phyloP scores from a whole-genome alignment of 2,113 vertebrate genomes.

The Hipposideros armiger region DNA sequence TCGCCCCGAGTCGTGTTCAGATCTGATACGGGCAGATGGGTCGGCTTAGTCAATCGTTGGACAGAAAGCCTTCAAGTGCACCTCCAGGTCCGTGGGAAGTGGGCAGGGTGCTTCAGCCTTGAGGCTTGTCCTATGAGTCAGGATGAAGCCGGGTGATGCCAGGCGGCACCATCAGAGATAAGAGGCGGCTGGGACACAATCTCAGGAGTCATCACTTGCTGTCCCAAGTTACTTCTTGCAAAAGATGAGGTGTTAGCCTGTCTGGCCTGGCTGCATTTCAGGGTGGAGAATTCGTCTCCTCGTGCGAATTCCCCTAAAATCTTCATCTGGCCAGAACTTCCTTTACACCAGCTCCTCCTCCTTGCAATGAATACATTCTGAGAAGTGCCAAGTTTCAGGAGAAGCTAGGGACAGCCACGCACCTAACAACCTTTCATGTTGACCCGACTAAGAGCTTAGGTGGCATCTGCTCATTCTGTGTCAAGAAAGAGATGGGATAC shows the following conservation, averaged over 20 bases:
- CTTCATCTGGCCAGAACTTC: background rate
- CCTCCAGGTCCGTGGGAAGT: constrained; percentile 5
- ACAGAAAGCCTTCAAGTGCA: background rate
- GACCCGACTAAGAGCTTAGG: fast-evolving
- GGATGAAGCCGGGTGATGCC: background rate
- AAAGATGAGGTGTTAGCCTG: background rate
- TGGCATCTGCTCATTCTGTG: too few relatives aligned
- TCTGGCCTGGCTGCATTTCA: background rate
- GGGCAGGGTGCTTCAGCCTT: background rate
- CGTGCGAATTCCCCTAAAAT: background rate
- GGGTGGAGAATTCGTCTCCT: fast-evolving
- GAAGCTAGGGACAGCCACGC: background rate
- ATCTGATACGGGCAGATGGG: background rate
- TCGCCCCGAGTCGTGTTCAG: background rate
- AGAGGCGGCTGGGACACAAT: background rate
- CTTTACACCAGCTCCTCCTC: background rate
- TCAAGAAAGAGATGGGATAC: background rate
- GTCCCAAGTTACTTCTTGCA: constrained; percentile 69
- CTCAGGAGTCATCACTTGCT: background rate
- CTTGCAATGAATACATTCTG: background rate
- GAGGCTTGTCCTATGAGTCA: constrained; percentile 57
- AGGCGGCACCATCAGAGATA: background rate
- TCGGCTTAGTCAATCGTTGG: constrained; percentile 27
- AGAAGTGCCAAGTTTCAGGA: background rate
- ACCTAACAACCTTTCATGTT: fast-evolving